phyloP scores from a whole-genome alignment of 37 sponge, comb jelly and placozoan species.

The Petrosia ficiformis region DNA sequence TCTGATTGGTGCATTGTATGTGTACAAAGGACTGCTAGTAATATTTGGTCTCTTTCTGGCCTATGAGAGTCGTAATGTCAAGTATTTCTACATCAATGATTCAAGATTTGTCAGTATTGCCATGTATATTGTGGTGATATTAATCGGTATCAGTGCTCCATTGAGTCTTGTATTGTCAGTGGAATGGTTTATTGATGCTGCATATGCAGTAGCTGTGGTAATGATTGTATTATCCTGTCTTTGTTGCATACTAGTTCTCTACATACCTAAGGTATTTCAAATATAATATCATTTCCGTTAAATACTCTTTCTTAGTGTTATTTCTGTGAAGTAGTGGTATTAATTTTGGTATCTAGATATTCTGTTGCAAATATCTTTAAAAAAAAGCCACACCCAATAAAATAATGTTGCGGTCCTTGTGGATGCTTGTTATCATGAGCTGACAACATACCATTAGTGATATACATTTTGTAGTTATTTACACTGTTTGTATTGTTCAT shows the following conservation, averaged over 20 bases:
- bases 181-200: constrained; percentile 37
- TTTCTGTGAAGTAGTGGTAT: no score
- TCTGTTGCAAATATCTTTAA: no score
- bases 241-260: constrained; percentile 45
- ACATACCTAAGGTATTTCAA: constrained; percentile 68
- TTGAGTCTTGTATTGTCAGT: constrained; percentile 54
- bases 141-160: constrained; percentile 59
- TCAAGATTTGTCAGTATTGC: constrained; percentile 64
- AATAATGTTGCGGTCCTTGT: no score
- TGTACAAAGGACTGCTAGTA: constrained; percentile 67
- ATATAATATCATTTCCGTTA: no score
- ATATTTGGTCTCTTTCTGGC: constrained; percentile 81
- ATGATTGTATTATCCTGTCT: constrained; percentile 30
- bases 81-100: constrained; percentile 68
- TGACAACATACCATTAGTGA: no score
- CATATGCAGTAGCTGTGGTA: constrained; percentile 46
- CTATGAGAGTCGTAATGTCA: constrained; percentile 85
- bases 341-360: no score
- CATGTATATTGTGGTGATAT: constrained; percentile 59
- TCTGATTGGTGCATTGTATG: constrained; percentile 66
- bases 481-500: no score
- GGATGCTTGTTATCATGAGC: no score
- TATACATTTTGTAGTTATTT: no score
- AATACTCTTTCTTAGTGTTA: no score
- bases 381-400: no score